Base-by-base conservation (phyloP, 1,140 invertebrate genomes). In the Phortica variegata region DNA sequence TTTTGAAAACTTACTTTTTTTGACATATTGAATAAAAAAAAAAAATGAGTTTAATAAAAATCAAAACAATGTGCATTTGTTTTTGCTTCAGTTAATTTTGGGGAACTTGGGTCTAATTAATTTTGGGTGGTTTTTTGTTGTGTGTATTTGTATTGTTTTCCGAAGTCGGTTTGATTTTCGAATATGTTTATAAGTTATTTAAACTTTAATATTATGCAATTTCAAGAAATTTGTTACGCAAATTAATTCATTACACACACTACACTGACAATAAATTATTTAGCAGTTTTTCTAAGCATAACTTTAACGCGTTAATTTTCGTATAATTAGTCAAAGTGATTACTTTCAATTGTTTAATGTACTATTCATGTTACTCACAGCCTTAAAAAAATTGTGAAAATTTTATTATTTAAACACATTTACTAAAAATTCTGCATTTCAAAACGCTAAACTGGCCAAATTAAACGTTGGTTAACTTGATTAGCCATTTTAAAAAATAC, bases 151-250 rank as follows among this genome's bases (percentile, higher is more conserved):
- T 49, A 55, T 31, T 37, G 33, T 26, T 36, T 23, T n/a, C n/a
- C n/a, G n/a, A 26, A 26, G 23, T 5, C 23, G n/a, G 23, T 26
- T 41, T 42, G 32, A 56, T 52, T 57, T 71, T 71, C 63, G 47
- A 65, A 72, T 60, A 72, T 72, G 68, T 72, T 68, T 72, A 72
- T 72, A 71, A 55, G 63, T 72, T 72, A 63, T 66, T 66, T 56
- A 51, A 44, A 40, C 43, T 47, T 49, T 47, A 54, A 43, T 44
- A 51, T 52, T 51, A 44, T 36, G n/a, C n/a, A n/a, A n/a, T n/a
- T n/a, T n/a, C n/a, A n/a, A n/a, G n/a, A n/a, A n/a, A n/a, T n/a
- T n/a, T n/a, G n/a, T n/a, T n/a, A n/a, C n/a, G n/a, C n/a, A n/a
- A 52, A 47, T 54, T 56, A 55, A 49, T 53, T 50, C 32, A 54